A percentile compares a stretch with the other conserved stretches of the same genome.
phyloP scores from a whole-genome alignment of 2,888 invertebrate species.

The Apodemia duryi region DNA sequence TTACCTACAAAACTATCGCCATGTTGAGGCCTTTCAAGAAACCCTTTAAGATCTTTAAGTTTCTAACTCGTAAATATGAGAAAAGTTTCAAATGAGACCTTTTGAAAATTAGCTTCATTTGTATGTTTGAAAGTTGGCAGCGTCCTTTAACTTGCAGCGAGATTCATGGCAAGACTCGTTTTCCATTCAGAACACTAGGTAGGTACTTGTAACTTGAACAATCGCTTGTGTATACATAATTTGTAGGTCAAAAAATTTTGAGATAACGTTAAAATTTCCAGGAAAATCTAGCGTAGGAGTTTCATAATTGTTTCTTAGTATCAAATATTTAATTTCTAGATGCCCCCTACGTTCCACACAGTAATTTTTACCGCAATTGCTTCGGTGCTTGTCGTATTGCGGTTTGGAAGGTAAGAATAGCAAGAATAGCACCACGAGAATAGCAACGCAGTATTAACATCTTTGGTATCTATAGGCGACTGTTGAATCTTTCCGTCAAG shows the following conservation, averaged over 20 bases:
- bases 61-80: slow-evolving; percentile 28
- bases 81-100: slow-evolving; percentile 25
- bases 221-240: background rate
- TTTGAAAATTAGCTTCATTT: slow-evolving; percentile 35
- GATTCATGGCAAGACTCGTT: slow-evolving; percentile 7
- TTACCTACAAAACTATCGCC: background rate
- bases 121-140: slow-evolving; percentile 38
- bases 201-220: slow-evolving; percentile 4
- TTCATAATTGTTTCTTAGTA: background rate
- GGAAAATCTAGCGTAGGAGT: background rate
- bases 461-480: too few relatives aligned
- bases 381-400: too few relatives aligned
- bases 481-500: too few relatives aligned
- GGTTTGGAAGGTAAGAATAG: too few relatives aligned
- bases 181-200: background rate
- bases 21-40: background rate
- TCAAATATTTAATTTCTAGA: too few relatives aligned
- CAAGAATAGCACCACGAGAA: too few relatives aligned
- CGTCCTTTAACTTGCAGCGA: background rate
- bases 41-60: slow-evolving; percentile 10
- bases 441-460: too few relatives aligned
- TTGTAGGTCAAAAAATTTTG: background rate
- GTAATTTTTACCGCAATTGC: too few relatives aligned
- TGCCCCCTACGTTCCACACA: too few relatives aligned
- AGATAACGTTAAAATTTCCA: background rate